Conservation (phyloP, 2,888 invertebrate genomes). For the Holacanthella duospinosa region DNA sequence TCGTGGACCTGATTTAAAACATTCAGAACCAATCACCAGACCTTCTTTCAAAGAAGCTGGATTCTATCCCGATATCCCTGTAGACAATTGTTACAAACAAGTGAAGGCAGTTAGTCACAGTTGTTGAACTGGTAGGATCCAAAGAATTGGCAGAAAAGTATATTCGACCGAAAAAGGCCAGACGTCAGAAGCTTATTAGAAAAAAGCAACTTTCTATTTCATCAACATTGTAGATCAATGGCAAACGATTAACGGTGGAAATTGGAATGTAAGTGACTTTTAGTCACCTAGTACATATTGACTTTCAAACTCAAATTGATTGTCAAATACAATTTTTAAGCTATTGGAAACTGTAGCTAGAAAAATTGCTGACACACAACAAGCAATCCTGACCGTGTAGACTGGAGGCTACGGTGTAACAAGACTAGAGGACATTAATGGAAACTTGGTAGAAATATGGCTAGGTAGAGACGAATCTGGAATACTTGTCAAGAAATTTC, state of each 20-base stretch:
- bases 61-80: conserved; percentile 19
- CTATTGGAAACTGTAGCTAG: not conserved
- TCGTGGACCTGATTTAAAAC: conserved; percentile 19
- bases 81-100: conserved; percentile 16
- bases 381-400: conserved; percentile 43
- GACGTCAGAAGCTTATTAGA: conserved; percentile 34
- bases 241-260: conserved; percentile 38
- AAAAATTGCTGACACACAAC: not conserved
- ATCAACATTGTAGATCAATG: conserved; percentile 38
- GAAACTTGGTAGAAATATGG: conserved; percentile 40
- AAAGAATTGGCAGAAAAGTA: conserved; percentile 37
- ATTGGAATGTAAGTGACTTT: conserved; percentile 38
- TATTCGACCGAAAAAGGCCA: conserved; percentile 38
- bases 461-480: conserved; percentile 38
- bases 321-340: not conserved
- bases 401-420: conserved; percentile 53
- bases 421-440: conserved; percentile 46
- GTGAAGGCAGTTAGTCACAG: conserved; percentile 19
- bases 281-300: too few species aligned
- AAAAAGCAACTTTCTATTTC: conserved; percentile 38
- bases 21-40: conserved; percentile 13
- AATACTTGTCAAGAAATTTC: conserved; percentile 14
- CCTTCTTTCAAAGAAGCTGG: conserved; percentile 22
- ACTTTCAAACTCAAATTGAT: too few species aligned
- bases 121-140: conserved; percentile 37